Percentiles rank a stretch among this genome's conserved stretches.
Evolutionary conservation across 2,797 vertebrate species (phyloP).

Genomic region (Poecilia wingei): DNA sequence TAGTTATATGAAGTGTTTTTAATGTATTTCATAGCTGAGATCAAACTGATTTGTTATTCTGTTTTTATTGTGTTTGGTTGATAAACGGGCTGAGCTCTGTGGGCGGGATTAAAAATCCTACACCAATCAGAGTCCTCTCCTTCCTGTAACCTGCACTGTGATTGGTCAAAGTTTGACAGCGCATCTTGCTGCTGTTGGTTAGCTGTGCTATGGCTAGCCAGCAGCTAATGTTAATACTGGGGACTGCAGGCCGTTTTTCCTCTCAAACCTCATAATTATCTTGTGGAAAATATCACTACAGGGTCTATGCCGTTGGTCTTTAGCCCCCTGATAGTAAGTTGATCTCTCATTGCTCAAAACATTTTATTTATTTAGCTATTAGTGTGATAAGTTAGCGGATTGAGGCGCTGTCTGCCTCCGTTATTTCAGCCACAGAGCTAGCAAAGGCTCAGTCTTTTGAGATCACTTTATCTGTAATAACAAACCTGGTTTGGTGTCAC

Average conservation of each 20-base stretch:
- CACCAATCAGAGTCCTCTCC: slow-evolving; percentile 49
- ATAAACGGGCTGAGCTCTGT: background rate
- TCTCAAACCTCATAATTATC: background rate
- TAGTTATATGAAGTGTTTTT: background rate
- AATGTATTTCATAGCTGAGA: background rate
- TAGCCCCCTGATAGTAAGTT: slow-evolving; percentile 58
- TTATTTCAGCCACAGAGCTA: slow-evolving; percentile 49
- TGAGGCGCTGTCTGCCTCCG: slow-evolving; percentile 37
- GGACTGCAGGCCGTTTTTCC: slow-evolving; percentile 22
- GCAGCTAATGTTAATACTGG: slow-evolving; percentile 51
- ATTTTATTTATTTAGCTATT: slow-evolving; percentile 30
- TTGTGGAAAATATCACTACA: slow-evolving; percentile 10
- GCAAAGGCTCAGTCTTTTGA: background rate
- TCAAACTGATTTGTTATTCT: background rate
- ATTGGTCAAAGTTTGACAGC: slow-evolving; percentile 61
- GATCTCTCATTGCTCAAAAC: background rate
- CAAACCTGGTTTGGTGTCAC: background rate
- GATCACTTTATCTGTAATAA: background rate
- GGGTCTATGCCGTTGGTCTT: background rate
- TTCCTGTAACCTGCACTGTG: slow-evolving; percentile 2
- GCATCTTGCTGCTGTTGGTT: slow-evolving; percentile 60
- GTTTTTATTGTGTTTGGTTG: slow-evolving; percentile 5
- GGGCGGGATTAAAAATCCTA: slow-evolving; percentile 29
- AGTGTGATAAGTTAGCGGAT: slow-evolving; percentile 48
- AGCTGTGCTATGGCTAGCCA: slow-evolving; percentile 54